Evolutionary conservation across 1,140 invertebrate genomes (phyloP).

Genomic region (Wiebesia pumilae): DNA sequence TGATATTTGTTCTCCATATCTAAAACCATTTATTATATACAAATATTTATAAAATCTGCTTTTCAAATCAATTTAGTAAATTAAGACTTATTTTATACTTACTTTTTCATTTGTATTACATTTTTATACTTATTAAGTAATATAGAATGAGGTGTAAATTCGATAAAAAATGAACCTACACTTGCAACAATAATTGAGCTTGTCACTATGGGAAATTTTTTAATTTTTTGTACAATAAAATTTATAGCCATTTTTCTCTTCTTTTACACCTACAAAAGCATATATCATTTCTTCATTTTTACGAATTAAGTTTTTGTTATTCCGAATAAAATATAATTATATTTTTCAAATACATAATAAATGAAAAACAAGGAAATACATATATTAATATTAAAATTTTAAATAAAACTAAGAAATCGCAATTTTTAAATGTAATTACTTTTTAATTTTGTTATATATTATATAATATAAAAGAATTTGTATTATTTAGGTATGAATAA

Average conservation of each 20-base stretch:
- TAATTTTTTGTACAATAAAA: neutral
- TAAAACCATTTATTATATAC: conserved; percentile 35
- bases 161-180: neutral
- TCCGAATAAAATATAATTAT: no score
- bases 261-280: neutral
- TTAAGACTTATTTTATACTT: conserved; percentile 52
- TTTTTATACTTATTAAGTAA: conserved; percentile 74
- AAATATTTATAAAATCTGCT: conserved; percentile 23
- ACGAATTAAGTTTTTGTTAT: no score
- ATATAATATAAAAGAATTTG: no score
- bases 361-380: no score
- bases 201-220: conserved; percentile 3
- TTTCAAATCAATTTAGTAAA: neutral
- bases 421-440: no score
- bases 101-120: conserved; percentile 76
- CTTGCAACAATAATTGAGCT: neutral
- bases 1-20: conserved; percentile 67
- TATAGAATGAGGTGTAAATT: conserved; percentile 71
- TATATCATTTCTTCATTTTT: neutral
- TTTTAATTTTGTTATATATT: no score
- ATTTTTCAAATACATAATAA: no score
- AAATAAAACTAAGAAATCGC: no score
- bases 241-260: neutral
- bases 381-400: no score
- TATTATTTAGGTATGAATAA: no score